Conservation (phyloP, 2,113 vertebrate genomes). For the Takifugu flavidus region DNA sequence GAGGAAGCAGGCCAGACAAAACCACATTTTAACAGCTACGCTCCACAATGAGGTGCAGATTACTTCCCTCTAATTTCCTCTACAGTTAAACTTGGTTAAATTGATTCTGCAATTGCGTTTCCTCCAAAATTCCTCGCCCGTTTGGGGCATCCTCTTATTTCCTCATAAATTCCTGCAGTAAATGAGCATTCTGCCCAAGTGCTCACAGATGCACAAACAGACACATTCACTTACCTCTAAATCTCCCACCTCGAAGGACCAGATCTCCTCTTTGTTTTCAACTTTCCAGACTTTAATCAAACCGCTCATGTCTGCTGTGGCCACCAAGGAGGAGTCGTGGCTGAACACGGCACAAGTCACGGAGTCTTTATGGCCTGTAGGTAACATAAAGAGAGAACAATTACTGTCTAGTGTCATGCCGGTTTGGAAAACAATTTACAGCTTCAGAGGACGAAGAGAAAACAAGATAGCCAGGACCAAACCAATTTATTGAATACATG, state of each 20-base stretch:
- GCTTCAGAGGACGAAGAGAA: no score
- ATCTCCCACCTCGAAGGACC: conserved; percentile 94
- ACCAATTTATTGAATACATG: no score
- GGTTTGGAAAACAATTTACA: no score
- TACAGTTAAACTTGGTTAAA: no score
- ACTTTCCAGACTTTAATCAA: conserved; percentile 94
- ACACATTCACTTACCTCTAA: conserved; percentile 81
- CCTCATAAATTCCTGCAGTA: conserved; percentile 34
- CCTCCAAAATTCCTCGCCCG: neutral
- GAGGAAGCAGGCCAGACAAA: conserved; percentile 8
- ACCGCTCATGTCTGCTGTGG: conserved; percentile 94
- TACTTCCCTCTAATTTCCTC: neutral
- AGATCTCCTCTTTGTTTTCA: conserved; percentile 85
- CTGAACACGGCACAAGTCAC: conserved; percentile 90
- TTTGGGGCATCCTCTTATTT: neutral
- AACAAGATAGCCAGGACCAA: no score
- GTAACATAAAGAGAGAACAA: neutral
- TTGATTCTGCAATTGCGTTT: neutral
- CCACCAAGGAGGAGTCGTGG: conserved; percentile 87
- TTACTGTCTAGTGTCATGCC: no score
- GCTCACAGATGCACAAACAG: conserved; percentile 29
- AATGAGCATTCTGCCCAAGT: conserved; percentile 15
- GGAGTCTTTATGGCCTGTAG: conserved; percentile 92
- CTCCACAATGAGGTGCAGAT: neutral
- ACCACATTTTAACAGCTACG: neutral